phyloP scores from a whole-genome alignment of 2,113 vertebrate species.

The Dasyprocta punctata region DNA sequence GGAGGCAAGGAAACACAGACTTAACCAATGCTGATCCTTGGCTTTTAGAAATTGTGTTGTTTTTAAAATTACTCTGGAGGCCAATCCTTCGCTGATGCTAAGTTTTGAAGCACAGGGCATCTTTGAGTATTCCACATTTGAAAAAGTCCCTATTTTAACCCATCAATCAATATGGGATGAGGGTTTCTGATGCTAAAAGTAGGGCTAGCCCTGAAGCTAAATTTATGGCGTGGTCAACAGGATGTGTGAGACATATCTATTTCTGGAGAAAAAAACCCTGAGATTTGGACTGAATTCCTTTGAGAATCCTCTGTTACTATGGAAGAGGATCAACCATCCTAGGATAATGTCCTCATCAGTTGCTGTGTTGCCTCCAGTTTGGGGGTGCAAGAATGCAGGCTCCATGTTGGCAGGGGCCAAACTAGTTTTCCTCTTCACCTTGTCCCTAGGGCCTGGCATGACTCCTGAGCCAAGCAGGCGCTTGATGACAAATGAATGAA shows the following conservation, averaged over 20 bases:
- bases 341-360: accelerated
- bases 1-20: neutral
- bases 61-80: neutral
- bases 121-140: neutral
- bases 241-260: neutral
- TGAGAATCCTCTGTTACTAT: neutral
- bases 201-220: neutral
- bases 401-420: accelerated
- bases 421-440: accelerated
- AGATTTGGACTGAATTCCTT: neutral
- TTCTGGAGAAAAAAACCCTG: neutral
- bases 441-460: neutral
- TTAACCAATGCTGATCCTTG: too few species aligned
- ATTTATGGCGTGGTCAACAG: accelerated
- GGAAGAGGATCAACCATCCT: neutral
- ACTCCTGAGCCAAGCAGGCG: neutral
- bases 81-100: neutral
- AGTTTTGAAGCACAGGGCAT: neutral
- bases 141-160: neutral
- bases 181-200: neutral
- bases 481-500: neutral
- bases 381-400: neutral
- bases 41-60: neutral
- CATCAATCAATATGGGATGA: neutral
- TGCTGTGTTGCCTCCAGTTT: neutral